A percentile compares a stretch with the other conserved stretches of the same genome.
These are phyloP conservation scores for Cephus nigrinus DNA, from an alignment of 2,888 invertebrate species.

Conservation along the genomic window DNA sequence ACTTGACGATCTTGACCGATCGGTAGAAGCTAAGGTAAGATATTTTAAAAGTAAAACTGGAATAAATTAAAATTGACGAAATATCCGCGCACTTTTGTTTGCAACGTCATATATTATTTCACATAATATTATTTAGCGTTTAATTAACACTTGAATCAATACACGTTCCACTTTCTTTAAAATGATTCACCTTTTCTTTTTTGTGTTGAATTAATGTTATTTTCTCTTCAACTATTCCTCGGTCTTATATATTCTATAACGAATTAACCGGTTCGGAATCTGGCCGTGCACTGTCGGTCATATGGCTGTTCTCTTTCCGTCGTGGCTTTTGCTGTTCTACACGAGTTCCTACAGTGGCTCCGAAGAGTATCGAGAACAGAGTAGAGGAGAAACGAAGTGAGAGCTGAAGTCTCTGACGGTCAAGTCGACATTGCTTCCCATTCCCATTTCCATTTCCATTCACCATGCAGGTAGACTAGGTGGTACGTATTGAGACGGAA, in stretches of 20 bases:
- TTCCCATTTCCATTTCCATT: conserved; percentile 45
- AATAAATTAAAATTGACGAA: not conserved
- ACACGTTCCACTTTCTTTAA: not conserved
- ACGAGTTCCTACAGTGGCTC: conserved; percentile 15
- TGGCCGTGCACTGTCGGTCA: conserved; percentile 47
- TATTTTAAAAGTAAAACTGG: not conserved
- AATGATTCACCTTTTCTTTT: not conserved
- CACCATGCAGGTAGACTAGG: conserved; percentile 39
- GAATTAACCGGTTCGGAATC: conserved; percentile 43
- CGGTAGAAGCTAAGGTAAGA: not conserved
- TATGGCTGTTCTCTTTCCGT: conserved; percentile 31
- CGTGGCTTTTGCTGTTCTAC: conserved; percentile 22
- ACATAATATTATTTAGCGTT: not conserved
- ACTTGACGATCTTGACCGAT: not conserved
- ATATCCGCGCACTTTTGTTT: not conserved
- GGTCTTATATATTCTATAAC: not conserved
- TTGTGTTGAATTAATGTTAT: not conserved
- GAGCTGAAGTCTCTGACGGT: conserved; percentile 28
- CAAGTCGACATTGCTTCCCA: conserved; percentile 15
- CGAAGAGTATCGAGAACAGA: conserved; percentile 11
- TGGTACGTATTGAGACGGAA: conserved; percentile 37
- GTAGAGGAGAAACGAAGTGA: conserved; percentile 29
- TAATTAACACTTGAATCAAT: not conserved
- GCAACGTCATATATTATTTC: not conserved
- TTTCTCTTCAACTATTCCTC: not conserved